These are phyloP conservation scores for Cyanistes caeruleus DNA, from an alignment of 2,113 vertebrate species.

Conservation along the genomic window DNA sequence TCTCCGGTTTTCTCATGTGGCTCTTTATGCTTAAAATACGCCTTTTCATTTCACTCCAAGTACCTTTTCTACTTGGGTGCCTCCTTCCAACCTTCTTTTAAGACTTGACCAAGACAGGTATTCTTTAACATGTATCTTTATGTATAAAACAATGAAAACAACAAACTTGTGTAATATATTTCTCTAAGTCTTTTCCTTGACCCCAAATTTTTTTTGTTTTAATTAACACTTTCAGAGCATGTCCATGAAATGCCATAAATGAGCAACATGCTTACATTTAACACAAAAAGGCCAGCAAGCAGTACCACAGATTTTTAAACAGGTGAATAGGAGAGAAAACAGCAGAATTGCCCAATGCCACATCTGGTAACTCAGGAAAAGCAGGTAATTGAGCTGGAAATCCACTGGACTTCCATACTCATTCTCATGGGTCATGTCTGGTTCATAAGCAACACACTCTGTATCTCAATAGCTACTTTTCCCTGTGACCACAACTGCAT, in stretches of 20 bases:
- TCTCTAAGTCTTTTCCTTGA: background rate
- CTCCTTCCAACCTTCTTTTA: background rate
- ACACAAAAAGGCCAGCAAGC: background rate
- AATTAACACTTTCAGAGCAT: background rate
- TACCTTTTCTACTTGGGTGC: background rate
- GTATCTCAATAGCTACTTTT: background rate
- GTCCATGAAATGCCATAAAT: background rate
- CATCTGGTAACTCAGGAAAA: background rate
- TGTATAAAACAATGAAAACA: background rate
- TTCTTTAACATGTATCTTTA: background rate
- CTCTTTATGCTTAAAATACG: conserved; percentile 8
- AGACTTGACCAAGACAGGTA: background rate
- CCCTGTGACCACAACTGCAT: background rate
- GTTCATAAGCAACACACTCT: background rate
- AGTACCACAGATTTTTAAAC: background rate
- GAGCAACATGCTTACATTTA: background rate
- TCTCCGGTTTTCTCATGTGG: background rate
- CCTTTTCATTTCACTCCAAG: background rate
- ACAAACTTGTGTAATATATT: background rate
- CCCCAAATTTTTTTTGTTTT: background rate
- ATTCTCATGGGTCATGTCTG: background rate
- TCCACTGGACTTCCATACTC: background rate
- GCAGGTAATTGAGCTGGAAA: background rate
- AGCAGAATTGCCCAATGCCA: background rate
- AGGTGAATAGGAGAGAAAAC: background rate